Evolutionary conservation across 2,113 vertebrate genomes (phyloP), one percentile per base, ranked within the genome.

Genomic region (Alligator sinensis): DNA sequence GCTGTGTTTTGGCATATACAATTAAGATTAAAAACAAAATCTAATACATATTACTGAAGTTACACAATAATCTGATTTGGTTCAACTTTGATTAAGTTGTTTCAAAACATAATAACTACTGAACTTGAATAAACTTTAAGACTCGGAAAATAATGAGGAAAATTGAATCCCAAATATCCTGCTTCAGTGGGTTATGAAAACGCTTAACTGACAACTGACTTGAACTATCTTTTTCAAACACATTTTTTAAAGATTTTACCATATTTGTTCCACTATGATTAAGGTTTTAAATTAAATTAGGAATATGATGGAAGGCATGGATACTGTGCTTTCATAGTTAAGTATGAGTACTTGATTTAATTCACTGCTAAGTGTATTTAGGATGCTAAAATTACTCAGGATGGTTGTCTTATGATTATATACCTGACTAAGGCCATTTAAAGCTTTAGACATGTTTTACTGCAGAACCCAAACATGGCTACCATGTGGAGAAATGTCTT

Each of bases 241-340:
- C 8, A 9, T 55, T 60, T 90, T 70, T 34, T 11, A 11, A 24
- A 47, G 28, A 1, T 60, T 91, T 30, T 34, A 82, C 11, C 58
- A 4, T 83, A 13, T 57, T 87, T 1, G 19, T 47, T 91, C 38
- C 15, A 80, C 22, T 6, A 5, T 15, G 11, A 12, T n/a, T 84
- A 22, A n/a, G n/a, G 64, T 80, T 92, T 95, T 86, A 11, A 76
- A 5, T 25, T 0, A 0, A 84, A 11, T 24, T 74, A 74, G 70
- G 22, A 47, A 74, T 34, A 74, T 25, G 3, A 3, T 7, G 4
- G 16, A 57, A 4, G 7, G 3, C 9, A 12, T 4, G 5, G 12
- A 16, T 12, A 1, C 16, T 4, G 1, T 15, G 55, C 27, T 1
- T 1, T 0, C 9, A 15, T 16, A 61, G 5, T 47, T 57, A 62